A percentile compares a stretch with the other conserved stretches of the same genome.
Evolutionary conservation across 2,888 invertebrate genomes (phyloP).

Genomic region (Drosophila cyrtoloma): DNA sequence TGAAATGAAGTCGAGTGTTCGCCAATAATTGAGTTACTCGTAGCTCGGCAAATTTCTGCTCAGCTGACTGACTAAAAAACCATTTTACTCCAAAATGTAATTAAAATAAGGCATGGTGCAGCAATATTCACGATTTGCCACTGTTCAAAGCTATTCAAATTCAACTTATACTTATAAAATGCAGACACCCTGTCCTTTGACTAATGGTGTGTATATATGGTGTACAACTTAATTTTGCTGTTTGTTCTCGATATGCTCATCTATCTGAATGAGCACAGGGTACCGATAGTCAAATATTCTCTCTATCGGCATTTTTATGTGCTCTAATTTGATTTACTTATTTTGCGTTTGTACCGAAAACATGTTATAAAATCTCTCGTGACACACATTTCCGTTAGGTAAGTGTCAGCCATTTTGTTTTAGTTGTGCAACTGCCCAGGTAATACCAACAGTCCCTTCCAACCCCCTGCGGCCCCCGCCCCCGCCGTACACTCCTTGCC

Average conservation of each 20-base stretch:
- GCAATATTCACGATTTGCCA: not conserved
- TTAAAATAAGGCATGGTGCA: slow-evolving; percentile 6
- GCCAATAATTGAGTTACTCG: slow-evolving; percentile 30
- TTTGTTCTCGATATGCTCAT: not conserved
- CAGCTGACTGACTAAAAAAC: not conserved
- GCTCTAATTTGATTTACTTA: slow-evolving; percentile 7
- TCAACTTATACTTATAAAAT: fast-evolving
- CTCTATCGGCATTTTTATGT: not conserved
- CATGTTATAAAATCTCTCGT: slow-evolving; percentile 17
- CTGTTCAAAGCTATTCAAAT: not conserved
- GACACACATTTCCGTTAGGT: slow-evolving; percentile 21
- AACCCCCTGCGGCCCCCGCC: not conserved
- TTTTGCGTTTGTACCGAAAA: slow-evolving; percentile 11
- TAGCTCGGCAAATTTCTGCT: slow-evolving; percentile 6
- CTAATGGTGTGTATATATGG: not conserved
- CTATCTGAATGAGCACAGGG: not conserved
- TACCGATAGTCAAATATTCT: not conserved
- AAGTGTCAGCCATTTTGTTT: slow-evolving; percentile 45
- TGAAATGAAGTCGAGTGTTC: slow-evolving; percentile 17
- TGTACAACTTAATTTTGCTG: no score
- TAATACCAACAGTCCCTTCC: not conserved
- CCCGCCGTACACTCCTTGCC: not conserved
- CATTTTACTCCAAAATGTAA: slow-evolving; percentile 9
- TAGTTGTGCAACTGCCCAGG: slow-evolving; percentile 24
- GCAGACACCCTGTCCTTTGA: not conserved